Conservation (phyloP, 2,797 vertebrate genomes). For the Huso huso region DNA sequence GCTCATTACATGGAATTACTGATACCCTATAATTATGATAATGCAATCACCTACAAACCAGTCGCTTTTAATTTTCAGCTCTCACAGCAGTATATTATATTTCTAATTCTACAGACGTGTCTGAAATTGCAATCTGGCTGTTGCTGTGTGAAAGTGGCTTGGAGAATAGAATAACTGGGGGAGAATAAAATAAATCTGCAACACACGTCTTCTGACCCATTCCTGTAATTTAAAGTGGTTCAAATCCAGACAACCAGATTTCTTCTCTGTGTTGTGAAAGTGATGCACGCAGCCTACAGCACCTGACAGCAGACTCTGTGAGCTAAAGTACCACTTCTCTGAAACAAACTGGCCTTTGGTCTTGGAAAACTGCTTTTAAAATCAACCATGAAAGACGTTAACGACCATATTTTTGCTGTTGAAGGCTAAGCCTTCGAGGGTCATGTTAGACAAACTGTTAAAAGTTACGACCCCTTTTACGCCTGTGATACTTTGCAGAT, state of each 20-base stretch:
- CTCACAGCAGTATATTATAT: slow-evolving; percentile 9
- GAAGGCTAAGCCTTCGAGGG: not conserved
- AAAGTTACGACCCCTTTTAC: too few species aligned
- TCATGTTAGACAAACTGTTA: not conserved
- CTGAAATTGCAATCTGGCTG: slow-evolving; percentile 24
- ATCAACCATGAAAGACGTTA: slow-evolving; percentile 16
- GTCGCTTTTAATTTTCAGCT: slow-evolving; percentile 28
- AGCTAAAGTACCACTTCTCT: not conserved
- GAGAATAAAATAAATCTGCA: not conserved
- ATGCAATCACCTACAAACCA: slow-evolving; percentile 28
- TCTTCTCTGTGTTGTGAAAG: not conserved
- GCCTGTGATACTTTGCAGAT: too few species aligned
- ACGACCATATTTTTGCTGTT: slow-evolving; percentile 14
- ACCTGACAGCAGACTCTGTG: slow-evolving; percentile 7
- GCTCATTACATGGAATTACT: slow-evolving; percentile 12
- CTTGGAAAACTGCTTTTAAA: slow-evolving; percentile 2
- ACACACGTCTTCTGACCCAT: not conserved
- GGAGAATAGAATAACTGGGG: slow-evolving; percentile 7
- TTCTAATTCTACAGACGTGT: slow-evolving; percentile 8
- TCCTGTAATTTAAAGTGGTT: not conserved
- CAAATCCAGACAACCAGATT: not conserved
- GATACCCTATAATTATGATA: slow-evolving; percentile 20
- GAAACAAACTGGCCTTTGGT: not conserved
- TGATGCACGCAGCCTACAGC: slow-evolving; percentile 5
- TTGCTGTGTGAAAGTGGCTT: not conserved